A percentile compares a stretch with the other conserved stretches of the same genome.
Evolutionary conservation across 2,113 vertebrate genomes (phyloP).

Genomic region (Hippocampus comes): DNA sequence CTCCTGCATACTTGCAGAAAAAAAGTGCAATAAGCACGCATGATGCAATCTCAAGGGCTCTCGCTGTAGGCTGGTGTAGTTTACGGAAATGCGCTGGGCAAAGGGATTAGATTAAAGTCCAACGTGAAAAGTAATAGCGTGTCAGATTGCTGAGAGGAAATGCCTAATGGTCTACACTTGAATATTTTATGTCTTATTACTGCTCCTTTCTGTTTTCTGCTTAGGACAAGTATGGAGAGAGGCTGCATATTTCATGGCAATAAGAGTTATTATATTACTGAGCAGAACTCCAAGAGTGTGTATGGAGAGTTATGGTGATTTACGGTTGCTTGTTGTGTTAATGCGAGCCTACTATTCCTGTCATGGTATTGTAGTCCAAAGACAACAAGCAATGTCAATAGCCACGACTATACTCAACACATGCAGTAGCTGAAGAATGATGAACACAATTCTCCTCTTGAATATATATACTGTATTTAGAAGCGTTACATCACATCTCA

Average conservation of each 20-base stretch:
- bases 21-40: slow-evolving; percentile 14
- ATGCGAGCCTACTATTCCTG: slow-evolving; percentile 15
- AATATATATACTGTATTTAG: neutral
- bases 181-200: slow-evolving; percentile 69
- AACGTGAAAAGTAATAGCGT: slow-evolving; percentile 58
- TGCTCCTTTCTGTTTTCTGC: slow-evolving; percentile 49
- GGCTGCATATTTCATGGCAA: slow-evolving; percentile 45
- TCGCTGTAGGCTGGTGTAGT: slow-evolving; percentile 12
- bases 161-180: slow-evolving; percentile 59
- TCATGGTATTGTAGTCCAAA: neutral
- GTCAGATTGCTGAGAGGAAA: slow-evolving; percentile 60
- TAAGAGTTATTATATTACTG: slow-evolving; percentile 45
- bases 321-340: slow-evolving; percentile 23
- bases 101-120: slow-evolving; percentile 41
- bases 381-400: slow-evolving; percentile 2
- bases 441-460: neutral
- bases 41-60: slow-evolving; percentile 16
- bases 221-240: slow-evolving; percentile 42
- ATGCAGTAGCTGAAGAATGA: neutral
- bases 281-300: slow-evolving; percentile 34
- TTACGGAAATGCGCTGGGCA: slow-evolving; percentile 41
- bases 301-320: slow-evolving; percentile 32
- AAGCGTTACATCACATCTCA: neutral
- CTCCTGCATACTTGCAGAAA: neutral
- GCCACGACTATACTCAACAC: neutral